Evolutionary conservation across 2,113 vertebrate species (phyloP).

Genomic region (Gambusia holbrooki): DNA sequence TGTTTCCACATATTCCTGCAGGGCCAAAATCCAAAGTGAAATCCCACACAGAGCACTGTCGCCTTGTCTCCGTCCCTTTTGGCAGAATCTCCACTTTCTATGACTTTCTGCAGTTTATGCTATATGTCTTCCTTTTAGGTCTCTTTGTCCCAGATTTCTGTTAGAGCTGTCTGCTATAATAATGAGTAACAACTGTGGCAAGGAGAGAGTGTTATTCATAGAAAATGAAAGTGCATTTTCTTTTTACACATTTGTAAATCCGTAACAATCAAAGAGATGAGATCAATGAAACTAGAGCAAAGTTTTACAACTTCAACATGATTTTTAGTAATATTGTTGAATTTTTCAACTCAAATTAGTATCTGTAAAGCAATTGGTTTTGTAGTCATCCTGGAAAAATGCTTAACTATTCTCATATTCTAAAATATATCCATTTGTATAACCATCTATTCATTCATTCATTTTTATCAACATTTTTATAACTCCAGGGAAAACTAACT

Average conservation of each 20-base stretch:
- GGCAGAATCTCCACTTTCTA: conserved; percentile 79
- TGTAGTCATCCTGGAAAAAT: background rate
- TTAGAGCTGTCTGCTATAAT: conserved; percentile 65
- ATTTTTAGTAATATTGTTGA: background rate
- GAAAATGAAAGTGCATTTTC: background rate
- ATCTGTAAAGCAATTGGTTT: background rate
- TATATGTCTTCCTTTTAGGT: conserved; percentile 76
- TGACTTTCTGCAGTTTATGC: conserved; percentile 70
- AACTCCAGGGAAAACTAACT: background rate
- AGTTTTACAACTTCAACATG: too few relatives aligned
- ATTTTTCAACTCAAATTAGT: background rate
- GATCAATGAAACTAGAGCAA: too few relatives aligned
- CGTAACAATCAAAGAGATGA: too few relatives aligned
- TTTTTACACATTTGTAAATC: background rate
- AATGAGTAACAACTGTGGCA: conserved; percentile 64
- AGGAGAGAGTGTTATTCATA: conserved; percentile 41
- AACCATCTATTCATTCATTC: background rate
- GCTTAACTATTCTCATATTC: background rate
- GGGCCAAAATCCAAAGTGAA: conserved; percentile 78
- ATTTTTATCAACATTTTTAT: background rate
- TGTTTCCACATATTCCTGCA: conserved; percentile 75
- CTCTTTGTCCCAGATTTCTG: conserved; percentile 70
- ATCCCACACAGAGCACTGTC: conserved; percentile 76
- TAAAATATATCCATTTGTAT: too few relatives aligned
- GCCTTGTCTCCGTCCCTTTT: conserved; percentile 77